These are phyloP conservation scores for Poecilia gillii DNA, from an alignment of 2,797 vertebrate species.

Conservation along the genomic window DNA sequence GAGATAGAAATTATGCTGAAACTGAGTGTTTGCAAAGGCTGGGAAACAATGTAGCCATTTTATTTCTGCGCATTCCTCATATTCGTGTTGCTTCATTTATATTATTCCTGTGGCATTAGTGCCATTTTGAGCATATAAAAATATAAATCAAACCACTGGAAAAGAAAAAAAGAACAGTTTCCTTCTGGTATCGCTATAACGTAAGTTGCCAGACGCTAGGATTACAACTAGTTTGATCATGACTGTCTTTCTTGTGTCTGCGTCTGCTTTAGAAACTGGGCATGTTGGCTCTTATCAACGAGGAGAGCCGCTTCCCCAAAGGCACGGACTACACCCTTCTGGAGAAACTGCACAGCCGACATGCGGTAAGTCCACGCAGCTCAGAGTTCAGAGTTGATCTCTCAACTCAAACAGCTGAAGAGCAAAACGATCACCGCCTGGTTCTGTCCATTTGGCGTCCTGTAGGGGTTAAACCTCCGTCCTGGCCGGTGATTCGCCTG, in stretches of 20 bases:
- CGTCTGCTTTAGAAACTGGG: constrained; percentile 86
- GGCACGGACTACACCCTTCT: constrained; percentile 92
- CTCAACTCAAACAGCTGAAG: constrained; percentile 14
- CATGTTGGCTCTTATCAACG: constrained; percentile 92
- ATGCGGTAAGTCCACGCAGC: constrained; percentile 82
- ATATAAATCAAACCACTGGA: constrained; percentile 17
- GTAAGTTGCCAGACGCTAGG: constrained; percentile 59
- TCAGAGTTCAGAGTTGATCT: neutral
- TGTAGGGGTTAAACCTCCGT: constrained; percentile 49
- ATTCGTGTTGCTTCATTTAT: constrained; percentile 14
- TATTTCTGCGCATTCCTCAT: neutral
- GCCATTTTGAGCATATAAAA: constrained; percentile 8
- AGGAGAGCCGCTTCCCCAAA: constrained; percentile 95
- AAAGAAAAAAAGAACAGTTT: constrained; percentile 35
- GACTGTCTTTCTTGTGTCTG: constrained; percentile 52
- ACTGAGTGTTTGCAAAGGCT: constrained; percentile 26
- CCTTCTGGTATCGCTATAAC: constrained; percentile 47
- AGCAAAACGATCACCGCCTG: constrained; percentile 33
- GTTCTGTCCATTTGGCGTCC: constrained; percentile 24
- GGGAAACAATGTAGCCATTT: neutral
- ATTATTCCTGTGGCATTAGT: constrained; percentile 17
- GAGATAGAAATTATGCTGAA: constrained; percentile 36
- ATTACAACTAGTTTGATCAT: constrained; percentile 66
- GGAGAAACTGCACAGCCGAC: constrained; percentile 92
- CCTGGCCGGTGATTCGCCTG: constrained; percentile 21